Base-by-base conservation (phyloP, 64 coral and sea anemone genomes). In the Montipora efflorescens region DNA sequence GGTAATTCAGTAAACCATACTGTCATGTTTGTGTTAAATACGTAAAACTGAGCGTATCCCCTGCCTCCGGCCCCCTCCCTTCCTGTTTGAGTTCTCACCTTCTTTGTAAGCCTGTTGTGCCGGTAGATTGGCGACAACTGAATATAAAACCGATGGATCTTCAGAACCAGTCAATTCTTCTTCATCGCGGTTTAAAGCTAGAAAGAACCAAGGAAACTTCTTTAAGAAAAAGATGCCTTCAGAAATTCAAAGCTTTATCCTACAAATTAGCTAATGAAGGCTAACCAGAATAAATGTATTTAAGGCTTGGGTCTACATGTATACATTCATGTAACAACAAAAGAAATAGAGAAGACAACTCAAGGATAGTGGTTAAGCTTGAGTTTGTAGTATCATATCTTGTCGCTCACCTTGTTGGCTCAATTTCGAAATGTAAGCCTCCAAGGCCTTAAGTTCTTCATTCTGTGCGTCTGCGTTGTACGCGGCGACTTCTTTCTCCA, bases 161-260 rank as follows among this genome's bases (percentile, higher is more conserved):
- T 99, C 98, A 9, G 95, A 92, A 53, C 98, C 98, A 2, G 77
- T 94, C 47, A 99, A 77, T 36, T 99, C 98, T 59, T 96, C 95
- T 50, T 99, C 98, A 18, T 96, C 95, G 70, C 92, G 89, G 79
- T 94, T 80, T 50, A 98, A 59, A 89, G 92, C 77, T 91, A 74
- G 9, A 88, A 88, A 21, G 23, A 59, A 9, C 7, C 6, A 57
- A 57, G 23, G 21, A 72, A 48, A 68, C 61, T 43, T 18, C 36
- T 45, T 45, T 28, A 7, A 7, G 22, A 14, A 44, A 13, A 76
- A 21, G 25, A 4, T 78, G 78, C 46, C 5, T n/a, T 80, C 11
- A 80, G 52, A 4, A 7, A 12, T 16, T 12, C 61, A 64, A 64
- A 64, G 9, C 4, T 14, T 14, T 64, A 64, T 64, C 13, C 11